phyloP scores from a whole-genome alignment of 2,888 invertebrate genomes.

The Camponotus fellah region DNA sequence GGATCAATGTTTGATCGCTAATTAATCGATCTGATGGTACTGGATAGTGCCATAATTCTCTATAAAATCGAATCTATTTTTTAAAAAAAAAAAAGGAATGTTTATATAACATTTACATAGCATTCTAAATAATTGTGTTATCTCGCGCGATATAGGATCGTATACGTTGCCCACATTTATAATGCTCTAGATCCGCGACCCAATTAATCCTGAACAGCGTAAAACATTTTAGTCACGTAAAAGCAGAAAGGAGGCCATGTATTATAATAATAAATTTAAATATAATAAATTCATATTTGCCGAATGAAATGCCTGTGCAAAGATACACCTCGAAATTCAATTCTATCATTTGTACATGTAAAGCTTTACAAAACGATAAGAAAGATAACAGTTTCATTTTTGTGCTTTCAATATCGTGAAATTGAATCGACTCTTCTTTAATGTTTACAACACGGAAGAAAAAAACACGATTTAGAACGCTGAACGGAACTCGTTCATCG shows the following conservation, averaged over 20 bases:
- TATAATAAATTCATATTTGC: slow-evolving; percentile 39
- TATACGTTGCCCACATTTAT: slow-evolving; percentile 7
- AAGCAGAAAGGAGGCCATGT: neutral
- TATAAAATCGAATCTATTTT: neutral
- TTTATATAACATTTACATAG: neutral
- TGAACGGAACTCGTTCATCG: neutral
- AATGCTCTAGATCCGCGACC: slow-evolving; percentile 15
- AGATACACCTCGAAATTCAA: slow-evolving; percentile 4
- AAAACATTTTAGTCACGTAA: slow-evolving; percentile 36
- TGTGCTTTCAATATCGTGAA: neutral
- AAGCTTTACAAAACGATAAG: neutral
- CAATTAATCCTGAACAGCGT: slow-evolving; percentile 13
- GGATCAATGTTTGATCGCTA: neutral
- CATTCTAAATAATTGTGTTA: slow-evolving; percentile 8
- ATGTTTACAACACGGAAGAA: neutral
- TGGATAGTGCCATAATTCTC: neutral
- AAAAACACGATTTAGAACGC: neutral
- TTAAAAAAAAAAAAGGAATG: neutral
- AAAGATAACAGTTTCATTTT: neutral
- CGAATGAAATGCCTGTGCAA: neutral
- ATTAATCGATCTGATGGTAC: neutral
- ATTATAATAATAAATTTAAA: slow-evolving; percentile 26
- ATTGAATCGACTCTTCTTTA: slow-evolving; percentile 6
- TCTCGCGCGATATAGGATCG: neutral
- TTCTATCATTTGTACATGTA: neutral